phyloP scores from a whole-genome alignment of 2,113 vertebrate species.

The rabbit (Oryctolagus cuniculus) region DNA sequence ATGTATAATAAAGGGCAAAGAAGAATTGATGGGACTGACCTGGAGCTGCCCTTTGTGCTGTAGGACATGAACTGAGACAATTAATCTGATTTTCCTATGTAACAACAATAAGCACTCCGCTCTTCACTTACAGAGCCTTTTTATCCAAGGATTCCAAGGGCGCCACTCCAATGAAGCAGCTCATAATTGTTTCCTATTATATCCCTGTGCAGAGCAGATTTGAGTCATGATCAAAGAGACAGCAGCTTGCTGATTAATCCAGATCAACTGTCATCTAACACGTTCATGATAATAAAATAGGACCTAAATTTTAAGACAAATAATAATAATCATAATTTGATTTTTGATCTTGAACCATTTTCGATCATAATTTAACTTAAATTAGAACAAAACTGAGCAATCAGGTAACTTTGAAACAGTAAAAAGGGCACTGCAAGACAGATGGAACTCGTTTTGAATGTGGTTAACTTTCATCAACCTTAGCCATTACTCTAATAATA shows the following conservation, averaged over 20 bases:
- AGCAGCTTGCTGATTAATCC: constrained; percentile 69
- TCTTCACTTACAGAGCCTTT: constrained; percentile 44
- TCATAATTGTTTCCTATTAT: constrained; percentile 43
- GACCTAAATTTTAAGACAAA: constrained; percentile 82
- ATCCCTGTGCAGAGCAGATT: constrained; percentile 38
- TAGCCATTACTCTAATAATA: constrained; percentile 56
- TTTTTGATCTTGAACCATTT: constrained; percentile 80
- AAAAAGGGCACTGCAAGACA: constrained; percentile 41
- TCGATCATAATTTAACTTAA: constrained; percentile 70
- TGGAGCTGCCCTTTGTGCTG: not conserved
- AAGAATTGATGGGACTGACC: constrained; percentile 39
- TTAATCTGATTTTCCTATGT: constrained; percentile 54
- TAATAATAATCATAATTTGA: constrained; percentile 80
- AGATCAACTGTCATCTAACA: constrained; percentile 66
- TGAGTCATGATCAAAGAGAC: constrained; percentile 68
- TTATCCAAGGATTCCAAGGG: not conserved
- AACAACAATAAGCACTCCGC: not conserved
- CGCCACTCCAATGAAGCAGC: not conserved
- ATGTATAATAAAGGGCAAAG: not conserved
- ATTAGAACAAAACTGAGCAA: constrained; percentile 63
- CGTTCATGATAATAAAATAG: constrained; percentile 73
- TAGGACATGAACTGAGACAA: not conserved
- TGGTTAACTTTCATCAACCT: constrained; percentile 58
- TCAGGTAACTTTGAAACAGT: constrained; percentile 37
- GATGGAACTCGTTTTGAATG: constrained; percentile 59